Base-by-base conservation (phyloP, 2,113 vertebrate genomes). In the Platichthys flesus region DNA sequence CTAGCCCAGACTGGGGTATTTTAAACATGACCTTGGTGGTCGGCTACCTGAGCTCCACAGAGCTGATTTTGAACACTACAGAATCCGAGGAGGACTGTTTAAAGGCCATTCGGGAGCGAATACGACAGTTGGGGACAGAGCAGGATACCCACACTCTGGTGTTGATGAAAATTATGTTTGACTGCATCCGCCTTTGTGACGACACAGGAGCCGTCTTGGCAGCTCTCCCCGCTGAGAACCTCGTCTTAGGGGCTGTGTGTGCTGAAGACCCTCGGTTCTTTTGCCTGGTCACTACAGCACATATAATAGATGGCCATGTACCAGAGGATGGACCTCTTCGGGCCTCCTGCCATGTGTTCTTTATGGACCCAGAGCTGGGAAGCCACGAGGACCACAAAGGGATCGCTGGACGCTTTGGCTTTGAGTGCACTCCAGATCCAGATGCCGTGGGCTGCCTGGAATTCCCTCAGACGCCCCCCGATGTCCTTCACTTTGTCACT, bases 271-370 rank as follows among this genome's bases (percentile, higher is more conserved):
- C 95, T 9, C 93, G 97, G 5, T 96, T 99, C 79, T 97, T 99
- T 24, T 97, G 98, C 37, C 83, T 99, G 9, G 97, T 99, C 80
- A 98, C 97, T 20, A 96, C 96, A 89, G 96, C 96, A 78, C 93
- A 93, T 26, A 65, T 90, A 2, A 91, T 96, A 2, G 93, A 95
- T 3, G 89, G 93, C 18, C 92, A 90, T 63, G 89, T 95, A 71
- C 94, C 91, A 0, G 93, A 90, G 8, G 70, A 90, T 5, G 72
- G 84, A 37, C 90, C 90, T 0, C 69, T 98, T 78, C 94, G 96
- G 58, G 95, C 96, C 0, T 97, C 96, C 74, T 99, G 97, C 74
- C 98, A 99, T 8, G 98, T 98, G 56, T 99, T 99, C 78, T 97
- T 97, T 90, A 95, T 98, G 60, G 98, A 99, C 79, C 97, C 98